These are phyloP conservation scores for Catocala fraxini DNA, from an alignment of 2,888 invertebrate species.

Conservation along the genomic window DNA sequence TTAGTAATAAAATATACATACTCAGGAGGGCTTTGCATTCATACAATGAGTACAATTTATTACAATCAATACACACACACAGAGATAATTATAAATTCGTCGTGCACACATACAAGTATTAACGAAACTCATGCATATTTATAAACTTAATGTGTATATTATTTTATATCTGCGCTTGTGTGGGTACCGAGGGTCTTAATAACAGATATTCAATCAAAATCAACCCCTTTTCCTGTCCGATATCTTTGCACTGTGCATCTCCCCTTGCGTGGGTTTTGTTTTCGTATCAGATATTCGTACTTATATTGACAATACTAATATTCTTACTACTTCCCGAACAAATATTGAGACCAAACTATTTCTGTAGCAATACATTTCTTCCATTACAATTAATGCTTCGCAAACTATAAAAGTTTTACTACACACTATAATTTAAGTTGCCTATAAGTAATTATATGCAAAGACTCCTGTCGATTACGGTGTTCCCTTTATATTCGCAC, in stretches of 20 bases:
- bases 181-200: constrained; percentile 80
- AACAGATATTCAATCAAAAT: constrained; percentile 88
- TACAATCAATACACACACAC: constrained; percentile 56
- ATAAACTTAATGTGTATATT: constrained; percentile 84
- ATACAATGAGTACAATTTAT: constrained; percentile 53
- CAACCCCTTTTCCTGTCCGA: constrained; percentile 84
- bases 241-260: constrained; percentile 83
- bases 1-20: constrained; percentile 21
- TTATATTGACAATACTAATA: constrained; percentile 32
- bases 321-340: constrained; percentile 6
- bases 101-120: constrained; percentile 73
- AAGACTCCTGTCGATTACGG: constrained; percentile 53
- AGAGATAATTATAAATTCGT: constrained; percentile 54
- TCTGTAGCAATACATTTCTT: neutral
- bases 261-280: constrained; percentile 74
- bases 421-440: constrained; percentile 55
- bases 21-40: constrained; percentile 35
- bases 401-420: constrained; percentile 23
- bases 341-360: neutral
- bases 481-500: constrained; percentile 43
- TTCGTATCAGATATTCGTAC: constrained; percentile 49
- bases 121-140: constrained; percentile 86
- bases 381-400: constrained; percentile 2
- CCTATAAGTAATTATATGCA: constrained; percentile 53
- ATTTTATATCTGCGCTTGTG: constrained; percentile 81